Evolutionary conservation across 2,888 invertebrate species (phyloP).

Genomic region (Torymus aiolomorphi): DNA sequence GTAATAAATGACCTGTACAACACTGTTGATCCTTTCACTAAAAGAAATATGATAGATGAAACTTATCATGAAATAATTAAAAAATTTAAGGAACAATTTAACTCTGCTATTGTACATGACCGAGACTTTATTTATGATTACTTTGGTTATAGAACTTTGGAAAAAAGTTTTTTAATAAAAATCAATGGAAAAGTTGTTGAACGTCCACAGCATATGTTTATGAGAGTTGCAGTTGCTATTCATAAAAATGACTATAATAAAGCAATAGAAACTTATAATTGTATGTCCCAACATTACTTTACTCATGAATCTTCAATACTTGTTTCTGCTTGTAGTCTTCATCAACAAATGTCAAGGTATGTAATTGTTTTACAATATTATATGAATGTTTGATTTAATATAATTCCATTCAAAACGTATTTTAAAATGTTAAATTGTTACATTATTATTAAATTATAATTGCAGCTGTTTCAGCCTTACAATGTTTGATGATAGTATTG

Average conservation of each 20-base stretch:
- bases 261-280: slow-evolving; percentile 96
- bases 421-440: not conserved
- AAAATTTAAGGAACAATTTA: slow-evolving; percentile 90
- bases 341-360: slow-evolving; percentile 92
- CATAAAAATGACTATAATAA: slow-evolving; percentile 95
- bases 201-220: slow-evolving; percentile 98
- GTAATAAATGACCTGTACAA: slow-evolving; percentile 92
- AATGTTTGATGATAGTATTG: slow-evolving; percentile 96
- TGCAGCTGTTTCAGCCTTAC: slow-evolving; percentile 94
- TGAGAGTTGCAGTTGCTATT: slow-evolving; percentile 97
- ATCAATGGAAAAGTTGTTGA: slow-evolving; percentile 95
- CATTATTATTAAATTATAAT: slow-evolving; percentile 35
- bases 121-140: slow-evolving; percentile 98
- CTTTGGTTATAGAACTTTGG: slow-evolving; percentile 99
- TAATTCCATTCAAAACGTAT: slow-evolving; percentile 15
- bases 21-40: slow-evolving; percentile 85
- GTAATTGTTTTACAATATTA: not conserved
- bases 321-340: slow-evolving; percentile 94
- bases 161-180: slow-evolving; percentile 94
- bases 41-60: slow-evolving; percentile 88
- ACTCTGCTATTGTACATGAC: slow-evolving; percentile 97
- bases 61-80: slow-evolving; percentile 88
- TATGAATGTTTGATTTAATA: slow-evolving; percentile 3
- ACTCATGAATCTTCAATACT: slow-evolving; percentile 99
- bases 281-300: slow-evolving; percentile 95